Evolutionary conservation across 2,113 vertebrate species (phyloP).

Genomic region (Oryzias celebensis): DNA sequence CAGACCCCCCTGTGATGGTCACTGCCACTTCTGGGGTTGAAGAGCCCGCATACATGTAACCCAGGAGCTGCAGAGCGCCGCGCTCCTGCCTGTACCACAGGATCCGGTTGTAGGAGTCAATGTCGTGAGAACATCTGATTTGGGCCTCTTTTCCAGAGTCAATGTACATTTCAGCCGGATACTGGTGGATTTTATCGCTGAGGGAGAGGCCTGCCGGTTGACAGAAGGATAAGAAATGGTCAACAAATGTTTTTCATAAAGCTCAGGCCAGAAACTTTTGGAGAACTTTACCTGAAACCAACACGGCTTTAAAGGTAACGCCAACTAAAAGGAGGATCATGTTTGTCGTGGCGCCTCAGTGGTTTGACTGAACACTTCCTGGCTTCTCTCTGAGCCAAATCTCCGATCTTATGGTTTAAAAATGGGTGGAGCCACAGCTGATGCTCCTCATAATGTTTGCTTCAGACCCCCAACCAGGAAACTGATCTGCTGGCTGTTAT

Average conservation of each 20-base stretch:
- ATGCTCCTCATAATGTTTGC: too few species aligned
- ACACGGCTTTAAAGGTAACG: neutral
- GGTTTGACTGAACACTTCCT: too few species aligned
- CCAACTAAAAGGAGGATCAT: constrained; percentile 10
- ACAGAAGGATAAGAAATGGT: rapidly evolving
- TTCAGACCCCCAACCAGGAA: too few species aligned
- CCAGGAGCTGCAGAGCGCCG: constrained; percentile 35
- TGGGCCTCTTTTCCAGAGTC: neutral
- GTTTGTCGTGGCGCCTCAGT: neutral
- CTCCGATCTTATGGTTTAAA: too few species aligned
- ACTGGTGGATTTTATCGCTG: constrained; percentile 32
- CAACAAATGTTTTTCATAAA: too few species aligned
- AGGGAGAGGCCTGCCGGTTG: constrained; percentile 11
- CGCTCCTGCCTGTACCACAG: constrained; percentile 54
- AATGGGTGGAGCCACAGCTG: too few species aligned
- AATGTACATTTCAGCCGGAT: constrained; percentile 6
- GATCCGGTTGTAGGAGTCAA: constrained; percentile 4
- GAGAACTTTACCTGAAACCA: constrained; percentile 32
- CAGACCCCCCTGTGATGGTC: constrained; percentile 1
- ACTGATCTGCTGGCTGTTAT: too few species aligned
- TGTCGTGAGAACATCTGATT: constrained; percentile 47
- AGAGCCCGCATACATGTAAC: neutral
- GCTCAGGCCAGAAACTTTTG: neutral
- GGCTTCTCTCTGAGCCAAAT: too few species aligned
- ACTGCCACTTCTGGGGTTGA: constrained; percentile 1